Base-by-base conservation (phyloP, 1,140 invertebrate genomes). In the Cataglyphis hispanica region DNA sequence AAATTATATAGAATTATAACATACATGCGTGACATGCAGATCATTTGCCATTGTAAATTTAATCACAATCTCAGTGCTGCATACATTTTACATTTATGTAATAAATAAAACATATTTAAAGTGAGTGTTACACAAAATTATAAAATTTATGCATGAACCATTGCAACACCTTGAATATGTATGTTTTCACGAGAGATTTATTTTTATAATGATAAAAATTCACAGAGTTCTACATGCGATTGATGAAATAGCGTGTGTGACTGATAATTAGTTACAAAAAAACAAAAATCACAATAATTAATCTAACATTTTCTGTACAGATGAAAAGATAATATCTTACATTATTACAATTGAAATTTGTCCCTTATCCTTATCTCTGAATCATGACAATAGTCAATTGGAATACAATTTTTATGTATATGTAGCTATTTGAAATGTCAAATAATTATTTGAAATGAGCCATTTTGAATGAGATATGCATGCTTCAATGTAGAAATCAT, bases 1-100 rank as follows among this genome's bases (percentile, higher is more conserved):
- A 85, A 84, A 22, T n/a, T 11, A 16, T n/a, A 67, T 70, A 46
- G 1, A 84, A 19, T 87, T 58, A 53, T 87, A 64, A 87, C 76
- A 84, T 80, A 80, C 89, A 86, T 91, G 90, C 90, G 76, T 58
- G 56, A 69, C 90, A 89, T 91, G 89, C 88, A 88, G 50, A 40
- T 83, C 53, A 86, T 27, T 86, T 74, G 67, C 50, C 11, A 70
- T 86, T 31, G 70, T 70, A 50, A 75, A n/a, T 69, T 67, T 16
- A 67, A 81, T 81, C 25, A 67, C 60, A 75, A 75, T 10, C 16
- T 70, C 46, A 31, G 60, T 86, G 78, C 58, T 66, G 67, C 61
- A 84, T 89, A 89, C 85, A 76, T 60, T 27, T 46, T 56, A 72
- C 43, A 77, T 37, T 84, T 84, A 84, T 67, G 31, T 81, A 74